Evolutionary conservation across 2,888 invertebrate species (phyloP).

Genomic region (Acanthosepion esculentum): DNA sequence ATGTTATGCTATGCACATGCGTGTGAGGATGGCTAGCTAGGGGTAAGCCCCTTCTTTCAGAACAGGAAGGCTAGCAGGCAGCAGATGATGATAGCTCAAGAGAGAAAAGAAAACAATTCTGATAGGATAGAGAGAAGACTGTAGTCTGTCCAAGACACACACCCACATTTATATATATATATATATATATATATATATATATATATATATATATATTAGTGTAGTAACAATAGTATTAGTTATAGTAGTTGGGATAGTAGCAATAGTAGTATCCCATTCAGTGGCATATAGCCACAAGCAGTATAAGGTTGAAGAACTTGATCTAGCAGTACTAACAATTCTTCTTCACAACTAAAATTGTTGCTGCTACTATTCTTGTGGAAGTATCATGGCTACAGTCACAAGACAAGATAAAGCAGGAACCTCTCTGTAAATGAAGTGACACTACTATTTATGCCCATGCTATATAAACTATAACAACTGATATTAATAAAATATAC

Average conservation of each 20-base stretch:
- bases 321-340: constrained; percentile 22
- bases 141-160: neutral
- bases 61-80: constrained; percentile 33
- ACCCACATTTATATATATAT: neutral
- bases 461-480: neutral
- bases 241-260: neutral
- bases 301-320: neutral
- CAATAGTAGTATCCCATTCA: constrained; percentile 21
- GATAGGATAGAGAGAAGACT: neutral
- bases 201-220: neutral
- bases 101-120: neutral
- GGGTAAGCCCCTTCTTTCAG: neutral
- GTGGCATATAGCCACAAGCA: neutral
- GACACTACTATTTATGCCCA: neutral
- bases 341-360: constrained; percentile 24
- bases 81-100: constrained; percentile 33
- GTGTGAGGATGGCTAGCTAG: neutral
- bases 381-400: constrained; percentile 16
- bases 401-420: constrained; percentile 33
- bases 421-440: neutral
- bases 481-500: neutral
- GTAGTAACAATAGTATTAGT: neutral
- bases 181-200: neutral
- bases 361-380: constrained; percentile 5
- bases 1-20: neutral